phyloP scores from a whole-genome alignment of 1,140 invertebrate genomes.

The Geopemphigus sp. region DNA sequence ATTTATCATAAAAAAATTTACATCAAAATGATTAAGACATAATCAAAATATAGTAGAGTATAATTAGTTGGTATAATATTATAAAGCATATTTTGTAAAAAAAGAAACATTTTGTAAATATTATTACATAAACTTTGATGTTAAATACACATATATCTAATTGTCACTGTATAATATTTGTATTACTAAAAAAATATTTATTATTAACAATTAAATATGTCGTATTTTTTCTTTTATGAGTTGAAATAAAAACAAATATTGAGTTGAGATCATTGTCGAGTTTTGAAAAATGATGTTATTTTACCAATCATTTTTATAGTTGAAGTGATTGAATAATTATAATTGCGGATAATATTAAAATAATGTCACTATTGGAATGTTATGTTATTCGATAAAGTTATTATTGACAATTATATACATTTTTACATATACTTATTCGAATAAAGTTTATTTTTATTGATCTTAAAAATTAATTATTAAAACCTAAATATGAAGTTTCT shows the following conservation, averaged over 20 bases:
- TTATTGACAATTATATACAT: background rate
- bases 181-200: background rate
- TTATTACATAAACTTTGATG: too few relatives aligned
- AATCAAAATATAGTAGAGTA: background rate
- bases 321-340: background rate
- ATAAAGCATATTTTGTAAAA: too few relatives aligned
- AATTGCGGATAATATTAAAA: background rate
- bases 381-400: background rate
- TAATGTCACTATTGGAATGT: background rate
- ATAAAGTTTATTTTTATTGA: too few relatives aligned
- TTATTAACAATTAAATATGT: background rate
- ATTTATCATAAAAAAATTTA: background rate
- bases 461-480: too few relatives aligned
- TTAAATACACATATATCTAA: too few relatives aligned
- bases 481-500: too few relatives aligned
- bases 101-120: too few relatives aligned
- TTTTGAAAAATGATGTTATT: constrained; percentile 7
- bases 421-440: too few relatives aligned
- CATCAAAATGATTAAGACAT: background rate
- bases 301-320: background rate
- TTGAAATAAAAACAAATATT: constrained; percentile 3
- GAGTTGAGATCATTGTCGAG: background rate
- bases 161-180: background rate
- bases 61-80: too few relatives aligned
- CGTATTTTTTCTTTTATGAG: background rate